Evolutionary conservation across 2,113 vertebrate genomes (phyloP), one percentile per base, ranked within the genome.

Genomic region (Ammospiza caudacuta): DNA sequence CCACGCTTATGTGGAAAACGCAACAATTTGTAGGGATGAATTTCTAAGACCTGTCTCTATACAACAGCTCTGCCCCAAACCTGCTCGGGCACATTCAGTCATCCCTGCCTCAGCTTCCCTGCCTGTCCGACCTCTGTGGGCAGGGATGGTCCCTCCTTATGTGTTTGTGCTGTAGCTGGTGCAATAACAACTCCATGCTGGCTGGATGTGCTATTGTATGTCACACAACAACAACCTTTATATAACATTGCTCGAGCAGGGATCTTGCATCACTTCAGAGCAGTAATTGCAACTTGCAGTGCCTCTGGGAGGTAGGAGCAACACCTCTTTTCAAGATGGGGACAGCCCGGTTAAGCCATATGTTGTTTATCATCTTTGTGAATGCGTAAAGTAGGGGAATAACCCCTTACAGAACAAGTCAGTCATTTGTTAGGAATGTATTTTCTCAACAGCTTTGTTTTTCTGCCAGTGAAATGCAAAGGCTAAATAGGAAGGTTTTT

Each of bases 211-310:
- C 83, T 64, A 6, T 44, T 11, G 27, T 18, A 43, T 19, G 72
- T 47, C 80, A 68, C 64, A 70, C 76, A 59, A 28, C 84, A 82
- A 62, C 79, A 11, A 35, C 9, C 63, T 79, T 66, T 55, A 66
- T 9, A 12, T 4, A 63, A 66, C 0, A 3, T 33, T 0, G 0
- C 76, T 70, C 0, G 0, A 43, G 4, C 3, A 11, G 69, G 68
- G 79, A 78, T 49, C 85, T 93, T 89, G 88, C 86, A 35, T 72
- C 90, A 84, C 76, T 37, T 47, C 0, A 37, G 46, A 92, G 77
- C 47, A 22, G 52, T 41, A 74, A 86, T 81, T 90, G 59, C 86
- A 58, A 44, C 59, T 29, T 7, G 5, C 15, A 4, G 67, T 54
- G 86, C 73, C 66, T 41, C 63, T 61, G 52, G 52, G 79, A 93